Evolutionary conservation across 2,797 vertebrate genomes (phyloP).

Genomic region (Rallus crepitans): DNA sequence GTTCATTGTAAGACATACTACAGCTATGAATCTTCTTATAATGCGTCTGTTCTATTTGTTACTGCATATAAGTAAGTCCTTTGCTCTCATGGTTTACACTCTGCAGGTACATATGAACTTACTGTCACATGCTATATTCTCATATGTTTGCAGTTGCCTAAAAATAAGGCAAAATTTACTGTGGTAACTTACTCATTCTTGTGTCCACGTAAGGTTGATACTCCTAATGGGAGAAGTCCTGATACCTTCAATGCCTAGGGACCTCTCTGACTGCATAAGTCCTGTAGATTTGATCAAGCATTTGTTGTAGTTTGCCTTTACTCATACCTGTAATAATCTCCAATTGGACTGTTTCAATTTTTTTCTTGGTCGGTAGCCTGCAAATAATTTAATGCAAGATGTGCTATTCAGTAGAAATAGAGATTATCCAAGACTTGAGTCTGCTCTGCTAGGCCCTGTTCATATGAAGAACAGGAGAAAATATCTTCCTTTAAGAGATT

Average conservation of each 20-base stretch:
- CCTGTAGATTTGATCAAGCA: background rate
- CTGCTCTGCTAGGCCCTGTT: background rate
- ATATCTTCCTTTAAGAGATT: background rate
- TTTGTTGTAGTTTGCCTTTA: background rate
- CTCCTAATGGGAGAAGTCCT: background rate
- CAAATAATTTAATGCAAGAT: background rate
- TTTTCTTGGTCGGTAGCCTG: background rate
- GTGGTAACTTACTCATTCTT: background rate
- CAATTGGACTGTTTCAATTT: background rate
- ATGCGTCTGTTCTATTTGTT: background rate
- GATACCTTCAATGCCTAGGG: background rate
- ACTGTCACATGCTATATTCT: background rate
- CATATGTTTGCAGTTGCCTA: background rate
- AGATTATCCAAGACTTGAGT: background rate
- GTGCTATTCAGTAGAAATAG: background rate
- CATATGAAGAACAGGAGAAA: background rate
- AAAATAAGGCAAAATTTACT: background rate
- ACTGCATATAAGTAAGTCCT: fast-evolving
- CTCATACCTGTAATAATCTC: background rate
- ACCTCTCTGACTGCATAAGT: background rate
- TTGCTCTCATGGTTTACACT: background rate
- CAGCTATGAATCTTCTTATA: background rate
- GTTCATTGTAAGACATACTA: background rate
- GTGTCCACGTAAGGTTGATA: background rate
- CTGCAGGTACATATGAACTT: background rate